phyloP scores from a whole-genome alignment of 2,113 vertebrate species.

The Drymodes brunneopygia region DNA sequence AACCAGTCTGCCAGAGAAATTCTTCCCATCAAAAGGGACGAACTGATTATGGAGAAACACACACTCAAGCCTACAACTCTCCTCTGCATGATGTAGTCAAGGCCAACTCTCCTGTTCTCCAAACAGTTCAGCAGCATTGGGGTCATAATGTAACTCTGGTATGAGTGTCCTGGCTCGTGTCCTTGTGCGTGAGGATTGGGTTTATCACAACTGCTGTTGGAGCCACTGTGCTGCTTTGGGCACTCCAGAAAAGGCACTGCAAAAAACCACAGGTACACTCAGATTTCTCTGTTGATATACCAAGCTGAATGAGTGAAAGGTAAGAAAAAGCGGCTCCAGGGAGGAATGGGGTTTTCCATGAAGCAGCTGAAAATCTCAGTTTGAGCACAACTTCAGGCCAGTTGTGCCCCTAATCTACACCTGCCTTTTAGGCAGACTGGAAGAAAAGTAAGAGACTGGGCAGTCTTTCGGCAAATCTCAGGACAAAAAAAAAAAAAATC shows the following conservation, averaged over 20 bases:
- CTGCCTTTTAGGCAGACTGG: neutral
- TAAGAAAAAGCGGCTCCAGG: neutral
- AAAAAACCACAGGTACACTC: neutral
- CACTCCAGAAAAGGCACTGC: neutral
- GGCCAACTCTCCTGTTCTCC: neutral
- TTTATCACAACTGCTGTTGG: neutral
- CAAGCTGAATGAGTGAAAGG: neutral
- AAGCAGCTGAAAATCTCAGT: neutral
- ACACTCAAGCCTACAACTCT: neutral
- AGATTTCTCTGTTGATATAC: neutral
- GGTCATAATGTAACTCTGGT: neutral
- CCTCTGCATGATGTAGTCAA: neutral
- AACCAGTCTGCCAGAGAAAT: neutral
- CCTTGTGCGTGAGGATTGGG: fast-evolving
- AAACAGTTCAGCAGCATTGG: neutral
- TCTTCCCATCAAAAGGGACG: neutral
- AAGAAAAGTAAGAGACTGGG: neutral
- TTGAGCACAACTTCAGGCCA: neutral
- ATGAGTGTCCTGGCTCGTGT: neutral
- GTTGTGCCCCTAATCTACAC: neutral
- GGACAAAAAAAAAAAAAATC: neutral
- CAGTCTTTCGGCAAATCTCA: neutral
- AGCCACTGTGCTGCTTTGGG: neutral
- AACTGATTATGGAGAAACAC: neutral
- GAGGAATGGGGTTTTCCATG: neutral